Evolutionary conservation across 2,797 vertebrate species (phyloP).

Genomic region (Sebastes aleutianus): DNA sequence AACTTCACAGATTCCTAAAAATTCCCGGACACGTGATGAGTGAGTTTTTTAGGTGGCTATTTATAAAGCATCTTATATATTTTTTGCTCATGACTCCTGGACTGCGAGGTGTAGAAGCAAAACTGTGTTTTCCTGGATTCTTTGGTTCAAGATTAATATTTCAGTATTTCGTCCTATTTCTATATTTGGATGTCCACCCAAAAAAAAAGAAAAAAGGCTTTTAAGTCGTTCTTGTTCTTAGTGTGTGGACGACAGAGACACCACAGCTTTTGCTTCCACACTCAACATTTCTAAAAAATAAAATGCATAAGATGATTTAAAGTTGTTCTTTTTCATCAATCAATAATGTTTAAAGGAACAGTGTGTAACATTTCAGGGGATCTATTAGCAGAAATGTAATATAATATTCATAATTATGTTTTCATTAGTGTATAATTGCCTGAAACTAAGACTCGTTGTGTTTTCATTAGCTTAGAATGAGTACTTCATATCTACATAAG

Average conservation of each 20-base stretch:
- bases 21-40: not conserved
- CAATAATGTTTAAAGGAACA: conserved; percentile 7
- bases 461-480: too few species aligned
- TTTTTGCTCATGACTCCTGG: conserved; percentile 7
- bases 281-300: not conserved
- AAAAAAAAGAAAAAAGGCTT: conserved; percentile 38
- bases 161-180: conserved; percentile 43
- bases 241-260: conserved; percentile 49
- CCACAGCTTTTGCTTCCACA: conserved; percentile 10
- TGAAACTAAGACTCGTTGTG: too few species aligned
- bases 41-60: not conserved
- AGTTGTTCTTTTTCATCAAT: not conserved
- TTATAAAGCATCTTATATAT: conserved; percentile 20
- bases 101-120: conserved; percentile 48
- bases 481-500: too few species aligned
- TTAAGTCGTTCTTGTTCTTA: conserved; percentile 56
- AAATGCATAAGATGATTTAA: not conserved
- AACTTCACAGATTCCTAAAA: not conserved
- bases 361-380: too few species aligned
- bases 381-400: too few species aligned
- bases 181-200: conserved; percentile 51
- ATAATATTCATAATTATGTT: too few species aligned
- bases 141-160: conserved; percentile 60
- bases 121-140: conserved; percentile 56
- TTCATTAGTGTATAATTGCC: too few species aligned